Base-by-base conservation (phyloP, 2,888 invertebrate species). In the Sarcophaga variegata region DNA sequence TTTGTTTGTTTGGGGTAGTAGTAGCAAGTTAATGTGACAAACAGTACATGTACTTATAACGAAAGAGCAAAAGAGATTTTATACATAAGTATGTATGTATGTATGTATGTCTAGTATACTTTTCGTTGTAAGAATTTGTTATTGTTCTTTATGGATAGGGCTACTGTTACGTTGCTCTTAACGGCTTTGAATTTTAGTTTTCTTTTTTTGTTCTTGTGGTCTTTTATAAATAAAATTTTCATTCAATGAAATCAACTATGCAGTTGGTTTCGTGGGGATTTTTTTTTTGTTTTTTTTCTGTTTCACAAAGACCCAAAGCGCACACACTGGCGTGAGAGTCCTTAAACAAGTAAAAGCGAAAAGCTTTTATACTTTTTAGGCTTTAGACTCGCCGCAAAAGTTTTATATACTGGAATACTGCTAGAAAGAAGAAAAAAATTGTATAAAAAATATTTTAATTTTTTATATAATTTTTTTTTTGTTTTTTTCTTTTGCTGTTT, bases 351-450 rank as follows among this genome's bases (percentile, higher is more conserved):
- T 76, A 84, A 79, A 84, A 81, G 84, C 86, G 62, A 79, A 83
- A 87, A 87, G 86, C 86, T 87, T 81, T 81, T 37, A 59, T 84
- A 60, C 37, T 77, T 77, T 77, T 81, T 74, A 63, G n/a, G 17
- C 27, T 76, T 84, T 82, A 47, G 76, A 82, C 59, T 84, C 75
- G 75, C 75, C 84, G 84, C 82, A 82, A 77, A 81, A 84, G 77
- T 86, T 84, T 83, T 69, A 70, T 86, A 76, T 75, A 86, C 79
- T 83, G 86, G 81, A 83, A 84, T 84, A 60, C 66, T 84, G 81
- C 81, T 87, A 54, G 79, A 81, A 87, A 87, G 81, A 78, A 87
- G 78, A 87, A 87, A 66, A 76, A 82, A 76, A 54, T 76, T 70
- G 45, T 83, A 74, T 79, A 63, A 80, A 81, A 81, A 72, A 69